phyloP scores from a whole-genome alignment of 2,888 invertebrate genomes.

The Perithous albicinctus region DNA sequence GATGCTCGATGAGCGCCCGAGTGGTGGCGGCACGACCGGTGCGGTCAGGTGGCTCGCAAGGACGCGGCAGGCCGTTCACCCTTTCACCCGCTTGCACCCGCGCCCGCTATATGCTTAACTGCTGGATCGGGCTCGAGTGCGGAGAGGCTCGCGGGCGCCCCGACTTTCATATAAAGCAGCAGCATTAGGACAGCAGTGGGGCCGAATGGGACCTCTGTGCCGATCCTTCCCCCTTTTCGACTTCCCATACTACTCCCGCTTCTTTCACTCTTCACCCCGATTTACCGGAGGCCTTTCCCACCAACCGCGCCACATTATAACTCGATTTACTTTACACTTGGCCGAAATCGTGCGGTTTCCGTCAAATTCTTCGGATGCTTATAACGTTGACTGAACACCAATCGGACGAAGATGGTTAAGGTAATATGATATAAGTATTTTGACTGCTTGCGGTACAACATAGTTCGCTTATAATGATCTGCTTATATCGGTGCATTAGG shows the following conservation, averaged over 20 bases:
- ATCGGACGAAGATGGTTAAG: neutral
- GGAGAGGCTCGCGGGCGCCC: conserved; percentile 12
- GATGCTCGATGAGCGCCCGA: conserved; percentile 81
- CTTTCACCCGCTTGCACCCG: conserved; percentile 64
- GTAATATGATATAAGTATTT: conserved; percentile 7
- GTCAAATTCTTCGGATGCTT: conserved; percentile 26
- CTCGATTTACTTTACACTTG: conserved; percentile 51
- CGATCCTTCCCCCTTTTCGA: conserved; percentile 31
- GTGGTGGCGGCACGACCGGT: conserved; percentile 83
- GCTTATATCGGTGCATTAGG: too few species aligned
- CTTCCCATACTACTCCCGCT: conserved; percentile 41
- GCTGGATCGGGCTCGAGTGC: conserved; percentile 15
- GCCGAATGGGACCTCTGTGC: neutral
- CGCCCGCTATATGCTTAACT: conserved; percentile 49
- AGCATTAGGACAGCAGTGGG: conserved; percentile 11
- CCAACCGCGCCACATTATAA: conserved; percentile 46
- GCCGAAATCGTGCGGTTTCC: conserved; percentile 48
- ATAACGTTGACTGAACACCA: neutral
- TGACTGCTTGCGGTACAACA: conserved; percentile 5
- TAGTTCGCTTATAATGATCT: neutral
- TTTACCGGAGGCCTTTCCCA: conserved; percentile 34
- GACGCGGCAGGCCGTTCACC: conserved; percentile 84
- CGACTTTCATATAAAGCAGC: conserved; percentile 18
- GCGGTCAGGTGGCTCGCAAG: conserved; percentile 84
- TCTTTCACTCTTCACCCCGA: conserved; percentile 15